Evolutionary conservation across 2,113 vertebrate species (phyloP), one percentile per base, ranked within the genome.

Genomic region (Polypterus senegalus): DNA sequence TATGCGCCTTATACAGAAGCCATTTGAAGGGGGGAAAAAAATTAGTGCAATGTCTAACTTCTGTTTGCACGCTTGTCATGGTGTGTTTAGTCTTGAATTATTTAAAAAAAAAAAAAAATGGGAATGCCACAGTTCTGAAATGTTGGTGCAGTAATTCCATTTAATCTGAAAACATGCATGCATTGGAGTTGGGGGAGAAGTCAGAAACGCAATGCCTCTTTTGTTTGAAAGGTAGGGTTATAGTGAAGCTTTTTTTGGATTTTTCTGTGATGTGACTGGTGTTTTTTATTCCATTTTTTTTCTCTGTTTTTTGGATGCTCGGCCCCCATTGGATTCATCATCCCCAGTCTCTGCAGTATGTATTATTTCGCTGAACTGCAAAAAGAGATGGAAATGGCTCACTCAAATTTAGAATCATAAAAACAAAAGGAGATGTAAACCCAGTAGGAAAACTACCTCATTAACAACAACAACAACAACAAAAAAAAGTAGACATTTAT

Each of bases 1-100:
- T 59, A 67, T 71, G 69, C 57, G 74, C 76, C 75, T 81, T 81
- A 74, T 54, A 66, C 60, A 60, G 11, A n/a, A 46, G 57, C 52
- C 51, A 46, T 51, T 43, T 55, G 43, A 55, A 57, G 48, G 69
- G 9, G 51, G 51, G 43, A 60, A n/a, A 48, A 48, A 59, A 58
- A 54, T 47, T 63, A 60, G 59, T 62, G 47, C 55, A 64, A 54
- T 58, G 58, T 64, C 46, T 66, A 61, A 57, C 61, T 71, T 66
- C 49, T 62, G 62, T 43, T 4, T 59, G 52, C 49, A 51, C 57
- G 51, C 67, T 8, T 64, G 59, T 61, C 52, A 54, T 7, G 58
- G 47, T 62, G 43, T 65, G 55, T 62, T 54, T 61, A 46, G 60
- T 62, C 47, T 58, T 65, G 62, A 47, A 57, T 53, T 69, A n/a